Evolutionary conservation across 2,797 vertebrate genomes (phyloP).

Genomic region (Lindbergichthys nudifrons): DNA sequence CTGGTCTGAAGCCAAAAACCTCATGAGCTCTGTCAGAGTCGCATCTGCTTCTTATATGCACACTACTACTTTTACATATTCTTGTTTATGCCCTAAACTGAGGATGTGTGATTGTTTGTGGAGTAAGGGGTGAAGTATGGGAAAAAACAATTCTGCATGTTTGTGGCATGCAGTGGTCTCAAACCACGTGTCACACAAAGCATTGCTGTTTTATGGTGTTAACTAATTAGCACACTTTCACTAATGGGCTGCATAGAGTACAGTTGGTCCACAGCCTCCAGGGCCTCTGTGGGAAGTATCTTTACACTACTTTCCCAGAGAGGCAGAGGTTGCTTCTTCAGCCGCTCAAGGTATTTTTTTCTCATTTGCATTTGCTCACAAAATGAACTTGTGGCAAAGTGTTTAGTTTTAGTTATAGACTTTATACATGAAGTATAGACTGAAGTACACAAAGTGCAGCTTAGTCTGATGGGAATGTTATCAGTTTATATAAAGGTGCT

Average conservation of each 20-base stretch:
- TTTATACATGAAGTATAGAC: too few species aligned
- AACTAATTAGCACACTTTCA: constrained; percentile 58
- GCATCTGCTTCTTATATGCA: constrained; percentile 57
- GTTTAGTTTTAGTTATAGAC: too few species aligned
- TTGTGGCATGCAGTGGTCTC: constrained; percentile 3
- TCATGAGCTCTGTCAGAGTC: constrained; percentile 34
- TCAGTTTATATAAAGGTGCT: too few species aligned
- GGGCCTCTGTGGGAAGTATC: constrained; percentile 47
- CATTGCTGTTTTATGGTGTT: constrained; percentile 36
- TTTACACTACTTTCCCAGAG: constrained; percentile 40
- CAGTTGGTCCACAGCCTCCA: constrained; percentile 20
- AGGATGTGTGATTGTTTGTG: not conserved
- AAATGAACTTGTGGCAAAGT: not conserved
- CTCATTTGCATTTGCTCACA: constrained; percentile 26
- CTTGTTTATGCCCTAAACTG: constrained; percentile 48
- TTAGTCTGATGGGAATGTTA: too few species aligned
- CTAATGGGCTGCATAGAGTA: constrained; percentile 10
- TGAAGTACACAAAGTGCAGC: too few species aligned
- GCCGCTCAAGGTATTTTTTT: not conserved
- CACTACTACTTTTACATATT: constrained; percentile 10
- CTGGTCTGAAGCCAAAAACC: constrained; percentile 61
- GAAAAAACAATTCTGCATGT: constrained; percentile 22
- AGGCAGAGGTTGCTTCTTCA: constrained; percentile 7
- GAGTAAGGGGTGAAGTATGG: constrained; percentile 14
- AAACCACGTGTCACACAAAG: constrained; percentile 23